Conservation (phyloP, 2,888 invertebrate species). For the Heliconius sara region DNA sequence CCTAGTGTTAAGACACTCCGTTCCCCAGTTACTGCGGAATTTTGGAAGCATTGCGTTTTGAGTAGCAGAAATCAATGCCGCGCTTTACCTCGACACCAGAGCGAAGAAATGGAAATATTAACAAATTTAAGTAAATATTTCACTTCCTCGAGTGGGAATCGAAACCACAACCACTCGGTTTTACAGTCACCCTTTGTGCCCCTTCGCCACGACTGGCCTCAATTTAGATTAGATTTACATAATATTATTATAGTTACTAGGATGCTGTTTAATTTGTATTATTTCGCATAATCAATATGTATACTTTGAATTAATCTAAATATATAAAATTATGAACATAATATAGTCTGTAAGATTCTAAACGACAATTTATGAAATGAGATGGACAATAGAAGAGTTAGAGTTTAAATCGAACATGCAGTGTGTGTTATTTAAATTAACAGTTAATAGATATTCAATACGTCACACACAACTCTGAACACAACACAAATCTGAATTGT, state of each 20-base stretch:
- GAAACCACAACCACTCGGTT: no score
- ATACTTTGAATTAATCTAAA: neutral
- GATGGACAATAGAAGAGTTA: neutral
- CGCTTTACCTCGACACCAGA: no score
- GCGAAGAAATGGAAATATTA: no score
- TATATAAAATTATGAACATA: neutral
- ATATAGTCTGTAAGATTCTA: no score
- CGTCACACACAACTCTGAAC: neutral
- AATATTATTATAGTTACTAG: neutral
- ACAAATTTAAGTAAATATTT: no score
- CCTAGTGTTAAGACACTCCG: no score
- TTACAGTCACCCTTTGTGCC: no score
- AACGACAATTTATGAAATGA: neutral
- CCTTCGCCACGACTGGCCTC: no score
- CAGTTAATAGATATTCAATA: neutral
- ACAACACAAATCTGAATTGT: constrained; percentile 1
- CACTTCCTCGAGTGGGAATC: no score
- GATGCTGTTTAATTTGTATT: neutral
- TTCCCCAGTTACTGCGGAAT: no score
- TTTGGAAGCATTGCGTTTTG: no score
- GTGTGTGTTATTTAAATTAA: constrained; percentile 11
- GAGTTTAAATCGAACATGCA: neutral
- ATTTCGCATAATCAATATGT: neutral
- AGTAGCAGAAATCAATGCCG: no score
- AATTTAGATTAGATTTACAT: neutral